Base-by-base conservation (phyloP, 2,888 invertebrate genomes). In the Meloe dianella region DNA sequence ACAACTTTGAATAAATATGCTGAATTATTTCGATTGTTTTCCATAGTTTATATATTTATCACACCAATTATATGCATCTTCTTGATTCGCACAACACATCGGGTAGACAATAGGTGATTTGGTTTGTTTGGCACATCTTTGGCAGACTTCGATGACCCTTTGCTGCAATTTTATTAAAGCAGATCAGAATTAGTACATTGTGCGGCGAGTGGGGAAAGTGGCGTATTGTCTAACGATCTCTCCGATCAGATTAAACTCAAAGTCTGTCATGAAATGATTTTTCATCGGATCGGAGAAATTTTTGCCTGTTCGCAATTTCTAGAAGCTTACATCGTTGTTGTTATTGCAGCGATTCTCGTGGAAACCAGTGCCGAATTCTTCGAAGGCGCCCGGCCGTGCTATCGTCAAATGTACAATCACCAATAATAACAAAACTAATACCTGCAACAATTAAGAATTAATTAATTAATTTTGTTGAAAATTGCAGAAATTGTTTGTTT, bases 91-190 rank as follows among this genome's bases (percentile, higher is more conserved):
- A 68, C 89, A 89, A 78, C 89, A 90, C 57, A 88, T 86, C 0
- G 88, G 88, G 69, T 88, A 87, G 0, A 89, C 89, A 24, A 81
- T 77, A 8, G 79, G 82, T 0, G 89, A 88, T 72, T 88, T 89
- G 0, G 89, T 89, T 1, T 87, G 84, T 77, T 89, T 89, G 14
- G 89, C 89, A 67, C 89, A 89, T 57, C 88, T 81, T 74, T 89
- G 89, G 77, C 89, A 89, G 0, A 88, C 81, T 70, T 88, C 88
- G n/a, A 78, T 69, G 29, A 77, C 74, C 9, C 59, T 14, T 32
- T 32, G 35, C 35, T 58, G 29, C 6, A 58, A 58, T 20, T 27
- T 24, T 7, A n/a, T 0, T 1, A 8, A 24, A 9, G 10, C 35
- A 1, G 14, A 29, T 8, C n/a, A 9, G 27, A 2, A 24, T 56